These are phyloP conservation scores for Drosophila elegans DNA, from an alignment of 1,140 invertebrate species.

Conservation along the genomic window DNA sequence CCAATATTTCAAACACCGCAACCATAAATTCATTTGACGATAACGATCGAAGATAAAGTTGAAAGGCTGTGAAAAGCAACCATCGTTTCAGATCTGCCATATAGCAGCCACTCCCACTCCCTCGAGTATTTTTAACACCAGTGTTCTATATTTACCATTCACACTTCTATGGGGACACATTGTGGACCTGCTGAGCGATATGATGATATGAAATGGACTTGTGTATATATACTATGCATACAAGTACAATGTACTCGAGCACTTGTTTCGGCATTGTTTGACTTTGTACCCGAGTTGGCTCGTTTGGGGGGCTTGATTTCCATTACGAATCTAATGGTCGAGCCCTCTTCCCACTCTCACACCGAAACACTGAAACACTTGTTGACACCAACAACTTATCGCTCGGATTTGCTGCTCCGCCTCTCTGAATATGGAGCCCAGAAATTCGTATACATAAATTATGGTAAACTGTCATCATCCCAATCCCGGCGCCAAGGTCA, in stretches of 20 bases:
- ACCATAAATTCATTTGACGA: conserved; percentile 19
- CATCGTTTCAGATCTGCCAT: background rate
- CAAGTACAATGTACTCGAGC: conserved; percentile 2
- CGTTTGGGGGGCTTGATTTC: conserved; percentile 37
- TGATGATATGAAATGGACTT: conserved; percentile 7
- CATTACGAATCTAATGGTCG: conserved; percentile 40
- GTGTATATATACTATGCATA: background rate
- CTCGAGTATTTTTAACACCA: conserved; percentile 5
- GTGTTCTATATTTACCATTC: conserved; percentile 24
- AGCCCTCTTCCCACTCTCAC: conserved; percentile 57
- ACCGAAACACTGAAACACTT: conserved; percentile 11
- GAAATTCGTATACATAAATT: conserved; percentile 33
- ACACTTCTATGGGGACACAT: conserved; percentile 4
- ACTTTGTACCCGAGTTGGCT: conserved; percentile 58
- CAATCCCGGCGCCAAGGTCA: conserved; percentile 37
- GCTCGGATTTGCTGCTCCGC: background rate
- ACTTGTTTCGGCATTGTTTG: conserved; percentile 45
- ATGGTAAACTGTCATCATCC: conserved; percentile 23
- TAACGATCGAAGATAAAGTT: conserved; percentile 17
- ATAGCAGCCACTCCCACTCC: background rate
- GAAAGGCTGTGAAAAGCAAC: conserved; percentile 13
- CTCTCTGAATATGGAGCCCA: conserved; percentile 12
- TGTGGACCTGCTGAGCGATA: conserved; percentile 9
- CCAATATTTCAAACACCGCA: conserved; percentile 10
- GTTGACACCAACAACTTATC: conserved; percentile 29